Conservation (phyloP, 2,113 vertebrate genomes). For the Thermophis baileyi region DNA sequence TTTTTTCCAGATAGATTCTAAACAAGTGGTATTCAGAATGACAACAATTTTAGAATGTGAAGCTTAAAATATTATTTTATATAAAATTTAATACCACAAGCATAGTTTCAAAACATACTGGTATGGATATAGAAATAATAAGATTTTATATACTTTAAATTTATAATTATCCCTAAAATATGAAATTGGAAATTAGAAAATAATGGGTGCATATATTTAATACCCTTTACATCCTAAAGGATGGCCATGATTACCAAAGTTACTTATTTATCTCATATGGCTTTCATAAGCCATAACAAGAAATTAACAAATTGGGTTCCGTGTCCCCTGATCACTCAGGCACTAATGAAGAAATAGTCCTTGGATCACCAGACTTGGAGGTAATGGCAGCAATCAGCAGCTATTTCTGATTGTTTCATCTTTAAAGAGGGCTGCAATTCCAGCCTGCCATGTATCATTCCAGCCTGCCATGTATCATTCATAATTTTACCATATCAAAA, state of each 20-base stretch:
- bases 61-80: neutral
- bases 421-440: neutral
- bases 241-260: neutral
- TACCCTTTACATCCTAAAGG: too few relatives aligned
- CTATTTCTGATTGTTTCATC: neutral
- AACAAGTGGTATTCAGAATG: neutral
- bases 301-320: neutral
- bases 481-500: neutral
- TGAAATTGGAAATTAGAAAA: neutral
- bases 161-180: neutral
- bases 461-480: neutral
- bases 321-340: neutral
- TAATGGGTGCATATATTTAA: neutral
- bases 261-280: neutral
- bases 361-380: neutral
- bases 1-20: neutral
- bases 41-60: neutral
- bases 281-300: neutral
- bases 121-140: neutral
- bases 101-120: neutral
- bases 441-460: too few relatives aligned
- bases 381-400: neutral
- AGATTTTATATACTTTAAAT: neutral
- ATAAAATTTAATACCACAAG: neutral
- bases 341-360: neutral